Percentiles rank a stretch among this genome's conserved stretches.
phyloP scores from a whole-genome alignment of 2,113 vertebrate species.

The Semnornis frantzii region DNA sequence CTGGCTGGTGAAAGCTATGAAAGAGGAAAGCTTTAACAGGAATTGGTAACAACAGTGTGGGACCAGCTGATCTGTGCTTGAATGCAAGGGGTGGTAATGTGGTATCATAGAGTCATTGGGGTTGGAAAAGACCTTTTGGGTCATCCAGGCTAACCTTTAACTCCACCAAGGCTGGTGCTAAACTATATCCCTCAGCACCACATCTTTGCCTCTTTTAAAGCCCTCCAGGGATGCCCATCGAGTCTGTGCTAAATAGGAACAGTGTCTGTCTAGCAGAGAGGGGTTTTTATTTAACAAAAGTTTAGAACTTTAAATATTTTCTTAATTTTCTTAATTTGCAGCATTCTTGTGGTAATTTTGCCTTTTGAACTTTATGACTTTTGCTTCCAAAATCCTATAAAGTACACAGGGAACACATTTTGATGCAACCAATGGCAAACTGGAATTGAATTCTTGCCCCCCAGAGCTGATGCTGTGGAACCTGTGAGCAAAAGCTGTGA shows the following conservation, averaged over 20 bases:
- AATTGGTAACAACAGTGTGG: not conserved
- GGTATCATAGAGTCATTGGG: not conserved
- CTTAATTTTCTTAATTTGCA: not conserved
- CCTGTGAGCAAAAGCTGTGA: not conserved
- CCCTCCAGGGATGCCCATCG: not conserved
- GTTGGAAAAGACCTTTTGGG: too few species aligned
- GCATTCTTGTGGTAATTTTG: not conserved
- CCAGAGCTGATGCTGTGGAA: not conserved
- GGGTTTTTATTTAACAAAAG: not conserved
- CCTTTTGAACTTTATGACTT: not conserved
- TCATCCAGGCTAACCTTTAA: too few species aligned
- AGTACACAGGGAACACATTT: not conserved
- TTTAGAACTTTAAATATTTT: not conserved
- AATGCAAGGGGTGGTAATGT: not conserved
- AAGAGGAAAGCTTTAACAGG: conserved; percentile 66
- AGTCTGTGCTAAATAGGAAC: not conserved
- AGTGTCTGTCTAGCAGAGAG: not conserved
- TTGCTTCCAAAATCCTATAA: not conserved
- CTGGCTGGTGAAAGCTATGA: conserved; percentile 90
- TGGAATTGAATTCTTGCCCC: not conserved
- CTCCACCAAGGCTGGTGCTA: too few species aligned
- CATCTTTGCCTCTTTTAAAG: too few species aligned
- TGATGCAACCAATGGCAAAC: not conserved
- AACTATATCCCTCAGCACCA: too few species aligned
- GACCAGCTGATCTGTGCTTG: not conserved